These are phyloP conservation scores for Alviniconcha strummeri DNA, from an alignment of 2,888 invertebrate genomes.

Conservation along the genomic window DNA sequence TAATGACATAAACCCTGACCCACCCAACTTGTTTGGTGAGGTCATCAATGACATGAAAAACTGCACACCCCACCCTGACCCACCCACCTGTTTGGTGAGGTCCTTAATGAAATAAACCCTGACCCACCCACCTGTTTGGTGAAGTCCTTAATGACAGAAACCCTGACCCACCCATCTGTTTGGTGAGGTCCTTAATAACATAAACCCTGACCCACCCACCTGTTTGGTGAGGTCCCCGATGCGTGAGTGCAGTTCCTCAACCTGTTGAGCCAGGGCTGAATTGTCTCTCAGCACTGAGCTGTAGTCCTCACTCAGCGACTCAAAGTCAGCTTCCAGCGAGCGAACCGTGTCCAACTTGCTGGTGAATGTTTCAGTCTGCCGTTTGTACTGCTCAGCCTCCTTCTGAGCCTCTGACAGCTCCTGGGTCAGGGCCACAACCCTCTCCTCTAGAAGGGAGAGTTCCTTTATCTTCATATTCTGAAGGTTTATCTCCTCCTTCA, in stretches of 20 bases:
- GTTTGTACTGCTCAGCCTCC: conserved; percentile 34
- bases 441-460: conserved; percentile 32
- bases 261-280: conserved; percentile 61
- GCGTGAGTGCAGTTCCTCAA: conserved; percentile 65
- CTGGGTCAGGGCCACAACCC: conserved; percentile 26
- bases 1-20: too few relatives aligned
- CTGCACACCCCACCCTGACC: too few relatives aligned
- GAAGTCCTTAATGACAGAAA: too few relatives aligned
- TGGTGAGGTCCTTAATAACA: too few relatives aligned
- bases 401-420: conserved; percentile 36
- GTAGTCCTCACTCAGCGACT: conserved; percentile 60
- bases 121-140: too few relatives aligned
- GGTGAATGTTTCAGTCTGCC: conserved; percentile 41
- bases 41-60: too few relatives aligned
- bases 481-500: conserved; percentile 40
- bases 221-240: conserved; percentile 46
- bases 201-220: background rate
- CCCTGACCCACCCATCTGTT: too few relatives aligned
- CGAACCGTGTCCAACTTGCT: conserved; percentile 43
- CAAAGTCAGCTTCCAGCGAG: conserved; percentile 56
- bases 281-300: conserved; percentile 64
- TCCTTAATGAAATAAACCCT: too few relatives aligned
- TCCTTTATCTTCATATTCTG: conserved; percentile 29
- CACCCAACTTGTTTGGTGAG: too few relatives aligned
- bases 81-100: too few relatives aligned